Evolutionary conservation across 2,888 invertebrate genomes (phyloP), one percentile per base, ranked within the genome.

Genomic region (Rambutsinella grinnellia): DNA sequence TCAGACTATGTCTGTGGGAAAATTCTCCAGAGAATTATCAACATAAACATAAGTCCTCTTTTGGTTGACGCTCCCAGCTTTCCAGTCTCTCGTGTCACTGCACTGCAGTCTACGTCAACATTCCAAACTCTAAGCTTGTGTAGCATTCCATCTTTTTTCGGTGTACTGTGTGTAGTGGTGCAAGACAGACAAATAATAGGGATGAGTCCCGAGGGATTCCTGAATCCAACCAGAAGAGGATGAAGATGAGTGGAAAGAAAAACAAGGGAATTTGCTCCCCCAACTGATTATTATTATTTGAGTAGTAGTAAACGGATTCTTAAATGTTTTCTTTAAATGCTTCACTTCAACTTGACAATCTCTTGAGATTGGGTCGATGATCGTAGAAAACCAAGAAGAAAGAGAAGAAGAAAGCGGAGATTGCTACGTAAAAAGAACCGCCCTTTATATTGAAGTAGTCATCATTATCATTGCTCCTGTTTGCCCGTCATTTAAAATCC

Each of bases 21-120:
- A 65, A 65, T 54, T 65, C 65, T 65, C 65, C 36, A n/a, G 65
- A 54, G 65, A 65, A 65, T 65, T 24, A 36, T 65, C 65, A 65
- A 53, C 56, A 54, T 65, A 51, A 19, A 44, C 44, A 13, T 36
- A 36, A 36, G 36, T 36, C 36, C 6, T 36, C 5, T 13, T 36
- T 36, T 13, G 36, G 36, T 13, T 36, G 36, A 36, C 13, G 13
- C 13, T 36, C 5, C 36, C 36, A n/a, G 5, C 36, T 36, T 13
- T 36, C 36, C 36, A 36, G 36, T 13, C 36, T 13, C n/a, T 36
- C 36, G 6, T 36, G 36, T 13, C 36, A 36, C 13, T 36, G 36
- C n/a, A n/a, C n/a, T n/a, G n/a, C n/a, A n/a, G n/a, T n/a, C n/a
- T n/a, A n/a, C n/a, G n/a, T n/a, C n/a, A n/a, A n/a, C n/a, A n/a